Base-by-base conservation (phyloP, 2,113 vertebrate genomes). In the Myiopsitta monachus region DNA sequence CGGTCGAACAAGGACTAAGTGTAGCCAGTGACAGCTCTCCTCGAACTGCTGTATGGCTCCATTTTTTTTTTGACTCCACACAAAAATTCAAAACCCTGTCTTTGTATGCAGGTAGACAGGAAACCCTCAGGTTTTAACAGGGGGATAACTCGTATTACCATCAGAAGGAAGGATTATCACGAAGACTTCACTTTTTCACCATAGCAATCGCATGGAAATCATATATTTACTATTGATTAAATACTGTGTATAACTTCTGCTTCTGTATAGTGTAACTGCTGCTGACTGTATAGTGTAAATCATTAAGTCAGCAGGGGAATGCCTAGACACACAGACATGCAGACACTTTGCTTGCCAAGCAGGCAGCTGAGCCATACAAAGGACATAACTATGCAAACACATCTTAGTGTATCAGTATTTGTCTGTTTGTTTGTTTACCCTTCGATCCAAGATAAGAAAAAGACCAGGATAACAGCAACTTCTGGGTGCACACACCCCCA, bases 271-370 rank as follows among this genome's bases (percentile, higher is more conserved):
- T 14, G 47, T 49, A 49, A 49, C 47, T 49, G 47, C 47, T 24
- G 87, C 77, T 57, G 14, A 90, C 30, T 66, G 31, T 44, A 26
- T 18, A 52, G 14, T 79, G 69, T 61, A 91, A 96, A 92, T 66
- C 66, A 95, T 55, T 63, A 93, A 92, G 69, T 51, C 61, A 78
- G 38, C 33, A 92, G 78, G 44, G 49, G 59, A 97, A 91, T 93
- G 31, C 59, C 70, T 82, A 62, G 82, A 87, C 87, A 89, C 51
- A 84, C 39, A 91, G 61, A 85, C 39, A 87, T 7, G 28, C 18
- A 93, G 63, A 80, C 52, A 21, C 31, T 49, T 24, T 9, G 19
- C 79, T 80, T 93, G 85, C 95, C 87, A 95, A 90, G 19, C 9
- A 72, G 66, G 69, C 77, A 66, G n/a, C 62, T 66, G 39, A 85